Base-by-base conservation (phyloP, 2,888 invertebrate species). In the Podotricha telesiphe region DNA sequence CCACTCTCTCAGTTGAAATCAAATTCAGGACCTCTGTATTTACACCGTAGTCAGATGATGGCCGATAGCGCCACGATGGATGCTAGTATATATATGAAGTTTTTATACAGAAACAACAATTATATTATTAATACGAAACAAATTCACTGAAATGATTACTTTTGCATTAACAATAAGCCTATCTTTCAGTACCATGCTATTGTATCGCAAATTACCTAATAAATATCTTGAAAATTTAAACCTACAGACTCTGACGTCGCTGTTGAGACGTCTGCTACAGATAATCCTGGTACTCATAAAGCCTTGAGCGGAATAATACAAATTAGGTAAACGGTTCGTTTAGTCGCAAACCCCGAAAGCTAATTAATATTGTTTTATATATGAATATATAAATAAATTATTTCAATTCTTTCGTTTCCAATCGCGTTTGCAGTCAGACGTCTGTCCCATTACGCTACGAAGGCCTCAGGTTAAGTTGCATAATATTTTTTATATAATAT, bases 221-320 rank as follows among this genome's bases (percentile, higher is more conserved):
- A 91, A 91, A 90, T 89, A 91, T 91, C 91, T 91, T 91, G 92
- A 92, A 91, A 90, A 91, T 91, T 92, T 92, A 91, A 92, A 91
- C 91, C 89, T 86, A 87, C 85, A 87, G 86, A 81, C 85, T 87
- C 84, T 85, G 62, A 62, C 28, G 42, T 40, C 42, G 62, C 62
- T 77, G 80, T 64, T 80, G 80, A 80, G 81, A 87, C 89, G 89
- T 89, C 91, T 86, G 82, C 79, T 80, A 80, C 88, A 91, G 91
- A 89, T 90, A 88, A 91, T 90, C 90, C 86, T 78, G 80, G 78
- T 81, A 82, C 79, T 77, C 79, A 78, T 79, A 80, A 77, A 78
- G 78, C 78, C 79, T 81, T 80, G 75, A 77, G 76, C 76, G 82
- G 79, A 83, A 83, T 86, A 83, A 86, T 87, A 81, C 83, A 83